These are phyloP conservation scores for Drosophila ezoana DNA, from an alignment of 2,888 invertebrate genomes.

Conservation along the genomic window DNA sequence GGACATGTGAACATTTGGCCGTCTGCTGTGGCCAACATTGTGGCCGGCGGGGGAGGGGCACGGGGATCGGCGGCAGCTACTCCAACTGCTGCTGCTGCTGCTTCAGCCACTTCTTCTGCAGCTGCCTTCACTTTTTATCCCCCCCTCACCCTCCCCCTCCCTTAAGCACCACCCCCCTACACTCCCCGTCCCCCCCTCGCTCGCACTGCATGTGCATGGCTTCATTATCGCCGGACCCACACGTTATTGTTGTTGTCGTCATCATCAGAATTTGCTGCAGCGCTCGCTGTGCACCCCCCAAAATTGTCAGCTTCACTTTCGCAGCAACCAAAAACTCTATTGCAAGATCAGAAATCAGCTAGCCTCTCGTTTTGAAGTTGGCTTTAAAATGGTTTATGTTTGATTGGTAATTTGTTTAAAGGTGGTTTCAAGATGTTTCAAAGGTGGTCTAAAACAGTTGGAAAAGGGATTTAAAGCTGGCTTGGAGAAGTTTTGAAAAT, in stretches of 20 bases:
- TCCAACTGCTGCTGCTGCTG: conserved; percentile 1
- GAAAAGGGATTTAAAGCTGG: too few species aligned
- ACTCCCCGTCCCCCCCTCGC: not conserved
- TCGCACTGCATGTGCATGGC: conserved; percentile 62
- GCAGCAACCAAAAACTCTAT: too few species aligned
- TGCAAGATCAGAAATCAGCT: too few species aligned
- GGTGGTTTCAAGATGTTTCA: too few species aligned
- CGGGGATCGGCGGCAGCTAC: too few species aligned
- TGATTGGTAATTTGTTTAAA: too few species aligned
- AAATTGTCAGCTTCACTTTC: conserved; percentile 46
- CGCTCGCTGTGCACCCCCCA: conserved; percentile 44
- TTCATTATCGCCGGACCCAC: conserved; percentile 67
- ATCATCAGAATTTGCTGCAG: conserved; percentile 32
- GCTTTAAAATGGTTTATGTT: too few species aligned
- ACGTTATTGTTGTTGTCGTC: conserved; percentile 28
- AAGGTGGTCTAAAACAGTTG: too few species aligned
- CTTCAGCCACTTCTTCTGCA: not conserved
- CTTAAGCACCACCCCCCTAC: not conserved
- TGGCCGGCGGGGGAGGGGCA: conserved; percentile 23
- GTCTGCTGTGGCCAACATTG: conserved; percentile 70
- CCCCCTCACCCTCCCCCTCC: not conserved
- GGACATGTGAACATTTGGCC: conserved; percentile 56
- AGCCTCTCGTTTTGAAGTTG: too few species aligned
- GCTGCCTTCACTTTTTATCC: too few species aligned
- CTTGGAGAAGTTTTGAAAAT: too few species aligned